Evolutionary conservation across 53 echinoderm and acorn worm genomes (phyloP), one percentile per base, ranked within the genome.

Genomic region (Holothuria leucospilota): DNA sequence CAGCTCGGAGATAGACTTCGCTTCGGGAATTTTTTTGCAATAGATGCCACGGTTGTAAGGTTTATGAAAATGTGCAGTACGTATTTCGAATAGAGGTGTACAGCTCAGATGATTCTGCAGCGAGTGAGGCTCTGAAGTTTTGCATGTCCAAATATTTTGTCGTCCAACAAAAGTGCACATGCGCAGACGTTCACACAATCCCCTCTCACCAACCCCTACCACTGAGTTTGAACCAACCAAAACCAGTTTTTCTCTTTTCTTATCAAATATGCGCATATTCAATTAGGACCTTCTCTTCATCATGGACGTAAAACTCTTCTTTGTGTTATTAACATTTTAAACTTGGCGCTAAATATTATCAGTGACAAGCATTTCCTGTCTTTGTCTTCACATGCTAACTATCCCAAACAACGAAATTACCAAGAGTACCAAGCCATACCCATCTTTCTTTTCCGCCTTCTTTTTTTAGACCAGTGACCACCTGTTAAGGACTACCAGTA

Each of bases 91-190:
- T 9, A 63, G 64, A 63, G 64, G 6, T 34, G 6, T 68, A 28
- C 34, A 5, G 68, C 68, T 68, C 11, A 3, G 68, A 68, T 63
- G 64, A 63, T 63, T 63, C 64, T 63, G 64, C 64, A 68, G 68
- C 6, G 68, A 68, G 23, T 68, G 68, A 34, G 29, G 8, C 24
- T 16, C n/a, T 8, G n/a, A 56, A 68, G 4, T 29, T 1, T 56
- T 56, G 56, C 4, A 4, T 56, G 56, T 56, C 56, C 1, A 56
- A 56, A 16, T 56, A 56, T 42, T 56, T 4, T 56, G 56, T 56
- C 56, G 4, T 1, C 46, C 18, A 56, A 56, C 56, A 68, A 8
- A 29, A 14, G 0, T 65, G 65, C 4, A n/a, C 65, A 65, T n/a
- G 24, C 23, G 29, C 23, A 20, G 65, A 65, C 4, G 65, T 65